A percentile compares a stretch with the other conserved stretches of the same genome.
Evolutionary conservation across 2,888 invertebrate genomes (phyloP).

Genomic region (Lasioglossum zephyrum): DNA sequence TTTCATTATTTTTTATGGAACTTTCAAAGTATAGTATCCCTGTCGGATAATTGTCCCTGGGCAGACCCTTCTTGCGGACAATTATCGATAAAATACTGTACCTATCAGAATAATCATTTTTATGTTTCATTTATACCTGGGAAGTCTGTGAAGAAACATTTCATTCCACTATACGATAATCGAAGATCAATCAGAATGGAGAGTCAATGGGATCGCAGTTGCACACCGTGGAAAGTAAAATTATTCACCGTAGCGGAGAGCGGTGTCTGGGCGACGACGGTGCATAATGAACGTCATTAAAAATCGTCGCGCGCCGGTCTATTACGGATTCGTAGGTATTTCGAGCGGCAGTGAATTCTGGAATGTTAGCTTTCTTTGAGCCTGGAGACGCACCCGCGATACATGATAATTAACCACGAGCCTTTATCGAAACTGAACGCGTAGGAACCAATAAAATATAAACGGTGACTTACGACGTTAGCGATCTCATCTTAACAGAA

Average conservation of each 20-base stretch:
- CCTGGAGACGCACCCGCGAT: constrained; percentile 28
- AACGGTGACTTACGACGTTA: constrained; percentile 15
- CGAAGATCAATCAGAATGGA: background rate
- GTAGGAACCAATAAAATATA: constrained; percentile 13
- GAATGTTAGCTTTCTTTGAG: constrained; percentile 43
- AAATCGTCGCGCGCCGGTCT: constrained; percentile 44
- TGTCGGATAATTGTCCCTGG: too few species aligned
- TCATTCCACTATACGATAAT: background rate
- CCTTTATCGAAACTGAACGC: constrained; percentile 32
- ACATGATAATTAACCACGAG: constrained; percentile 42
- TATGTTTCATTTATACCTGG: background rate
- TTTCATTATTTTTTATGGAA: too few species aligned
- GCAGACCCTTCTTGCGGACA: too few species aligned
- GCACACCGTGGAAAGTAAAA: constrained; percentile 10
- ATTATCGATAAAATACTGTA: too few species aligned
- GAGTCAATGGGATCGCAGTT: background rate
- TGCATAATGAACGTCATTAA: constrained; percentile 44
- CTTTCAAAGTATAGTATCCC: too few species aligned
- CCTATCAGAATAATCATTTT: background rate
- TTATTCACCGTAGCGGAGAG: constrained; percentile 15
- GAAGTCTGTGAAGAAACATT: too few species aligned
- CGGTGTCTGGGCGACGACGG: constrained; percentile 32
- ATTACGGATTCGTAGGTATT: constrained; percentile 49
- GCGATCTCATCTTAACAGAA: constrained; percentile 13
- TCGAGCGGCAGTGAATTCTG: constrained; percentile 40